Evolutionary conservation across 2,888 invertebrate species (phyloP).

Genomic region (Apamea anceps): DNA sequence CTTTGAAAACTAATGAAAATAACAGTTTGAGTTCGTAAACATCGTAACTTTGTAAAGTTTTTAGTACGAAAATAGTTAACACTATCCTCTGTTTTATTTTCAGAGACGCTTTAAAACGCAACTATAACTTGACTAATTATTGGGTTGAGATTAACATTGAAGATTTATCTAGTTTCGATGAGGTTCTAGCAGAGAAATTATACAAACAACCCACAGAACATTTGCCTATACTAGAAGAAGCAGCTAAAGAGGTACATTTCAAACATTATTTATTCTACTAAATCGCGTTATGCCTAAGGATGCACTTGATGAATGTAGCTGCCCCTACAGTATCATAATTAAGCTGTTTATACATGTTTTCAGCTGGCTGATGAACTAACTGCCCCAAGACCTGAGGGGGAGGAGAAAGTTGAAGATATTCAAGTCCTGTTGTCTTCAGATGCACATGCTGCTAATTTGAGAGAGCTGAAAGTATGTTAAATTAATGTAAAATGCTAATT

Average conservation of each 20-base stretch:
- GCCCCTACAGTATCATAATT: not conserved
- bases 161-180: slow-evolving; percentile 98
- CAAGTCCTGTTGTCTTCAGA: slow-evolving; percentile 97
- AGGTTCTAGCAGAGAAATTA: slow-evolving; percentile 96
- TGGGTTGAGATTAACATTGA: slow-evolving; percentile 98
- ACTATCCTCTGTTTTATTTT: slow-evolving; percentile 62
- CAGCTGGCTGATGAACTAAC: slow-evolving; percentile 98
- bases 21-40: not conserved
- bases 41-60: not conserved
- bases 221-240: slow-evolving; percentile 98
- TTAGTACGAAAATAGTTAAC: not conserved
- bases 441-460: slow-evolving; percentile 94
- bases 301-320: not conserved
- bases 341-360: slow-evolving; percentile 24
- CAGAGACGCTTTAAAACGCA: slow-evolving; percentile 97
- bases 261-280: not conserved
- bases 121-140: slow-evolving; percentile 97
- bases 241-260: slow-evolving; percentile 94
- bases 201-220: slow-evolving; percentile 98
- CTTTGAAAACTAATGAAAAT: not conserved
- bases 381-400: slow-evolving; percentile 96
- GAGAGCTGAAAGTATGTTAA: slow-evolving; percentile 94
- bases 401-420: slow-evolving; percentile 97
- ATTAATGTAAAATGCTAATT: not conserved
- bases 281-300: not conserved